phyloP scores from a whole-genome alignment of 2,113 vertebrate species.

The Pangasianodon hypophthalmus region DNA sequence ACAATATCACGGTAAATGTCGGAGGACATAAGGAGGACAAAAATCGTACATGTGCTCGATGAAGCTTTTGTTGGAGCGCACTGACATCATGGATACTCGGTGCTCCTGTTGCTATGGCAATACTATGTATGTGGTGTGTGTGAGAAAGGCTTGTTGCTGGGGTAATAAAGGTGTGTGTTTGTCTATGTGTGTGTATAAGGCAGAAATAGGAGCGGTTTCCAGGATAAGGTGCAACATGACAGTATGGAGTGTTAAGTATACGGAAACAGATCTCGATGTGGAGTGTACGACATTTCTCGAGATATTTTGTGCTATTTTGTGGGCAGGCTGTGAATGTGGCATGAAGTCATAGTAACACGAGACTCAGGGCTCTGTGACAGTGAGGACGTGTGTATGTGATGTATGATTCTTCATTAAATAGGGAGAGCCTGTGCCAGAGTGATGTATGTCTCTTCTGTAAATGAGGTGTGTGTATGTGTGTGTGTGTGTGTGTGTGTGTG shows the following conservation, averaged over 20 bases:
- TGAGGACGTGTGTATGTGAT: slow-evolving; percentile 32
- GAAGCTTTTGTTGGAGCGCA: slow-evolving; percentile 39
- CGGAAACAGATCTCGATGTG: neutral
- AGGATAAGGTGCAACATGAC: slow-evolving; percentile 16
- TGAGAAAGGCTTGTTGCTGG: slow-evolving; percentile 51
- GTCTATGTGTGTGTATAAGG: neutral
- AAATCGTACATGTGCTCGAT: slow-evolving; percentile 10
- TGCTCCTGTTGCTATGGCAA: slow-evolving; percentile 54
- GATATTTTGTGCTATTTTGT: neutral
- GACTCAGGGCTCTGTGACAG: neutral
- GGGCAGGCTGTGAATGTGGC: slow-evolving; percentile 28
- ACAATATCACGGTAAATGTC: slow-evolving; percentile 13
- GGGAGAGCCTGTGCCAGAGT: slow-evolving; percentile 13
- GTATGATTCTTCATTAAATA: slow-evolving; percentile 41
- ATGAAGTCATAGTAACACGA: slow-evolving; percentile 16
- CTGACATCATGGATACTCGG: slow-evolving; percentile 26
- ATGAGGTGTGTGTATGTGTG: slow-evolving; percentile 6
- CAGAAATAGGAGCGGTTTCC: slow-evolving; percentile 34
- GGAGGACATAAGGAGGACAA: slow-evolving; percentile 12
- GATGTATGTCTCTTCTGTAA: slow-evolving; percentile 28
- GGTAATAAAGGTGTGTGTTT: slow-evolving; percentile 41
- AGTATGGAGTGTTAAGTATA: neutral
- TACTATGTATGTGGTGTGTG: slow-evolving; percentile 51
- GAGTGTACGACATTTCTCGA: neutral
- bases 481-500: slow-evolving; percentile 5